A percentile compares a stretch with the other conserved stretches of the same genome.
Evolutionary conservation across 2,888 invertebrate species (phyloP).

Genomic region (Coremacera marginata): DNA sequence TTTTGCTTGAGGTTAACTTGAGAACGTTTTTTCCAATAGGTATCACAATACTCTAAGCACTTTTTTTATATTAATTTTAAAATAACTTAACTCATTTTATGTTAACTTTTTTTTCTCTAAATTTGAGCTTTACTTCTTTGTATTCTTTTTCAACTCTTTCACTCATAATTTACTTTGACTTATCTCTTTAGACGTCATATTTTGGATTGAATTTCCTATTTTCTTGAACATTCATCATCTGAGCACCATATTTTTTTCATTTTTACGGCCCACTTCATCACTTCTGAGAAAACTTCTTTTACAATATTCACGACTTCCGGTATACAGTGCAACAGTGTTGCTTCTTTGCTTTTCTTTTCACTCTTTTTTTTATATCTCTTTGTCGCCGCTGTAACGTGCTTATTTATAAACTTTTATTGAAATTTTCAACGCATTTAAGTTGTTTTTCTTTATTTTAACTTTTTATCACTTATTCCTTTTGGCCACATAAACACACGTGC

Average conservation of each 20-base stretch:
- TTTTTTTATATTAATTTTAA: too few relatives aligned
- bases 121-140: neutral
- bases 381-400: neutral
- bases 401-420: neutral
- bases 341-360: neutral
- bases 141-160: neutral
- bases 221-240: neutral
- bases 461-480: neutral
- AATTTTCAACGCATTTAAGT: neutral
- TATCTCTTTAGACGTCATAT: neutral
- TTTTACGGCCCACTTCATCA: slow-evolving; percentile 6
- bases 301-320: slow-evolving; percentile 21
- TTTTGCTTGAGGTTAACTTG: neutral
- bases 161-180: neutral
- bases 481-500: slow-evolving; percentile 20
- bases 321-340: slow-evolving; percentile 16
- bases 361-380: neutral
- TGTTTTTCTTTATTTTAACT: neutral
- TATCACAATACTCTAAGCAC: neutral
- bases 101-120: too few relatives aligned
- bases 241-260: neutral
- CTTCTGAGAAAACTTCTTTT: slow-evolving; percentile 17
- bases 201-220: neutral
- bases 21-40: too few relatives aligned
- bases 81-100: neutral